phyloP scores from a whole-genome alignment of 2,888 invertebrate genomes.

The Strigamia maritima region DNA sequence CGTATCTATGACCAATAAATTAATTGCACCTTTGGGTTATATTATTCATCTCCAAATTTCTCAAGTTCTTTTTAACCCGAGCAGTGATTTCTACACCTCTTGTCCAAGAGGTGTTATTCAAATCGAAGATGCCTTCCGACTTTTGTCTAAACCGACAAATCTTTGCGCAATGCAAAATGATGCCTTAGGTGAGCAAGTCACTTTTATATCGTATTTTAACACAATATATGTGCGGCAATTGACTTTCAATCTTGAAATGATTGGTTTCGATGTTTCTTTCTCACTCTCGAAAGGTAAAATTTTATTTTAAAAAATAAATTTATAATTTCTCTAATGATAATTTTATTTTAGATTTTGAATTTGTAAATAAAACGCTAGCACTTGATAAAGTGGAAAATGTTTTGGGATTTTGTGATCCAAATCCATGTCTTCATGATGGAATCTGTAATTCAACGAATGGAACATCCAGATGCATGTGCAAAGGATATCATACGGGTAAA shows the following conservation, averaged over 20 bases:
- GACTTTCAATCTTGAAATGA: background rate
- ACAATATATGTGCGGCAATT: too few relatives aligned
- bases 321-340: too few relatives aligned
- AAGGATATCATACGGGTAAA: slow-evolving; percentile 69
- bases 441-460: slow-evolving; percentile 55
- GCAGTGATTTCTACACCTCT: background rate
- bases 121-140: background rate
- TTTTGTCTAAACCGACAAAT: background rate
- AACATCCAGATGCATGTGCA: slow-evolving; percentile 62
- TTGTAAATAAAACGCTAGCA: slow-evolving; percentile 56
- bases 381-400: slow-evolving; percentile 43
- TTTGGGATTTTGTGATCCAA: slow-evolving; percentile 64
- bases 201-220: too few relatives aligned
- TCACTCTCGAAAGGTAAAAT: slow-evolving; percentile 2
- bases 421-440: slow-evolving; percentile 70
- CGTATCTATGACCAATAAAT: slow-evolving; percentile 59
- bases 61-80: background rate
- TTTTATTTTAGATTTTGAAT: slow-evolving; percentile 51
- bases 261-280: slow-evolving; percentile 16
- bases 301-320: background rate
- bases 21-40: slow-evolving; percentile 59
- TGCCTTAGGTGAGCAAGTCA: background rate
- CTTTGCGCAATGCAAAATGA: background rate
- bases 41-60: slow-evolving; percentile 44
- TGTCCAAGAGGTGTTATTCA: background rate